Percentiles rank a stretch among this genome's conserved stretches.
These are phyloP conservation scores for Ditylenchus dipsaci DNA, from an alignment of 1,140 invertebrate species.

Conservation along the genomic window DNA sequence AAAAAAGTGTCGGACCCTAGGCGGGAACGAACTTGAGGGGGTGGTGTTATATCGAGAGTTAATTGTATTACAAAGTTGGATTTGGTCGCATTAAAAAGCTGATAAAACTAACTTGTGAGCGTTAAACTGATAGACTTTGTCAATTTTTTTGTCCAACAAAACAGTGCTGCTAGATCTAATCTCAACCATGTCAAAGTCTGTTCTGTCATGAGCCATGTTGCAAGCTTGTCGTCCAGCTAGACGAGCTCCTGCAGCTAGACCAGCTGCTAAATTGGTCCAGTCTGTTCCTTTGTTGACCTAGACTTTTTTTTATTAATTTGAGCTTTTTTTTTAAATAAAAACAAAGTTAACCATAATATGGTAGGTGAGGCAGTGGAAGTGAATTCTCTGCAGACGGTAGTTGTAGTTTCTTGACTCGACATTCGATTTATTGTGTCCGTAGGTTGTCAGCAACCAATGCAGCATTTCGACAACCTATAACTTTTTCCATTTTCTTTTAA, in stretches of 20 bases:
- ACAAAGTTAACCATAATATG: constrained; percentile 59
- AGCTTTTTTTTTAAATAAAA: constrained; percentile 4
- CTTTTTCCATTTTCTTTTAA: background rate
- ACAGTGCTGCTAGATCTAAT: constrained; percentile 40
- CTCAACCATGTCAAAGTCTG: constrained; percentile 46
- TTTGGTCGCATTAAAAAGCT: no score
- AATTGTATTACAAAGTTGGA: no score
- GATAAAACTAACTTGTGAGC: constrained; percentile 49
- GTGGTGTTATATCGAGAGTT: no score
- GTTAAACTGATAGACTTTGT: constrained; percentile 57
- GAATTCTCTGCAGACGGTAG: constrained; percentile 60
- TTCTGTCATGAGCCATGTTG: constrained; percentile 54
- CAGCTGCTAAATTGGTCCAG: constrained; percentile 60
- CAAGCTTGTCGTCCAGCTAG: constrained; percentile 61
- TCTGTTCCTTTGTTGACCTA: constrained; percentile 48
- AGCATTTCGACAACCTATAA: constrained; percentile 61
- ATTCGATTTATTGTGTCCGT: constrained; percentile 56
- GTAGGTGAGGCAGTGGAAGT: constrained; percentile 62
- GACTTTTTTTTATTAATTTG: background rate
- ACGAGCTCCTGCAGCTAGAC: constrained; percentile 60
- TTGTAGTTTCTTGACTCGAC: constrained; percentile 51
- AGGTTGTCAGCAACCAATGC: constrained; percentile 59
- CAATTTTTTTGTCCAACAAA: constrained; percentile 58
- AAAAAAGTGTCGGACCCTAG: no score
- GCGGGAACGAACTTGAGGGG: no score